These are phyloP conservation scores for Neosalanx taihuensis DNA, from an alignment of 2,797 vertebrate genomes.

Conservation along the genomic window DNA sequence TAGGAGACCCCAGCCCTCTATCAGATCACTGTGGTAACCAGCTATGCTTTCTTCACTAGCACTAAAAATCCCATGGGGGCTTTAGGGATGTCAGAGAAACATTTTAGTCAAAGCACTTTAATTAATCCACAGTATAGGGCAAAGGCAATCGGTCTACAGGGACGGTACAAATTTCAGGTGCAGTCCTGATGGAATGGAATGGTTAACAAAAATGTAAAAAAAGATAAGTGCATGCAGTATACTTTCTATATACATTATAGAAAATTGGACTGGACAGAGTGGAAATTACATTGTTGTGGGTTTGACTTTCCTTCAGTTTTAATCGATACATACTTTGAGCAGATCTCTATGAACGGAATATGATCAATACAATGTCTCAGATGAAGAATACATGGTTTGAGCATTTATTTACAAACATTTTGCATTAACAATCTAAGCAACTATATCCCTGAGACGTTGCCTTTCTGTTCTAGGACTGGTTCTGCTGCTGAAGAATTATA, in stretches of 20 bases:
- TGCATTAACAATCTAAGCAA: not conserved
- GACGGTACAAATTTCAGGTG: conserved; percentile 6
- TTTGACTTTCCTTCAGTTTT: no score
- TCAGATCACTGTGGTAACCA: conserved; percentile 60
- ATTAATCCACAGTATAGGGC: conserved; percentile 23
- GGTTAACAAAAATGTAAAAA: not conserved
- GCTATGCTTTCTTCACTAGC: conserved; percentile 34
- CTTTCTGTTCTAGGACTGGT: not conserved
- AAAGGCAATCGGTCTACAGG: conserved; percentile 37
- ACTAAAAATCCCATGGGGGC: conserved; percentile 32
- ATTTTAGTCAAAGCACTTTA: conserved; percentile 30
- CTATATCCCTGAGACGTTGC: not conserved
- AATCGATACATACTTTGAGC: not conserved
- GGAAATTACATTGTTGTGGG: not conserved
- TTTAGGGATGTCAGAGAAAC: conserved; percentile 42
- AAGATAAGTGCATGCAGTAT: not conserved
- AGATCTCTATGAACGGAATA: not conserved
- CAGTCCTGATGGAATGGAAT: not conserved
- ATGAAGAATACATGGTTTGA: not conserved
- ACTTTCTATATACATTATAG: not conserved
- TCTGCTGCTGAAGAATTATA: not conserved
- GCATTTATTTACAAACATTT: not conserved
- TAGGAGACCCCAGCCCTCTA: conserved; percentile 52
- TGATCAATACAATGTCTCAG: not conserved
- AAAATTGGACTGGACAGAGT: not conserved